Percentiles rank a stretch among this genome's conserved stretches.
Evolutionary conservation across 2,888 invertebrate genomes (phyloP).

Genomic region (Rhaphigaster nebulosa): DNA sequence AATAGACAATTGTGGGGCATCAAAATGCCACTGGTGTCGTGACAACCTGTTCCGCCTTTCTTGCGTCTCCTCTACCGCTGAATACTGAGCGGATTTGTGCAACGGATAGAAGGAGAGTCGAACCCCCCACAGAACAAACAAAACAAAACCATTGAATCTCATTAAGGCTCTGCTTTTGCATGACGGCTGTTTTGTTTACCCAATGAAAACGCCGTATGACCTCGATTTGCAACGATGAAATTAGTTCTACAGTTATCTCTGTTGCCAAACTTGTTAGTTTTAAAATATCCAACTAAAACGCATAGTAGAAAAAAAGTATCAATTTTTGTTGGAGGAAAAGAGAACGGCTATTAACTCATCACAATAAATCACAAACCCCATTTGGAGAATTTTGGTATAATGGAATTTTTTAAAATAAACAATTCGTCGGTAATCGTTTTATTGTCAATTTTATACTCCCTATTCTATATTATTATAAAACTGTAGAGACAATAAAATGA

Average conservation of each 20-base stretch:
- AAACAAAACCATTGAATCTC: slow-evolving; percentile 23
- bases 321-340: no score
- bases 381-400: no score
- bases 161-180: not conserved
- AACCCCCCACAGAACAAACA: not conserved
- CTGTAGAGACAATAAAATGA: no score
- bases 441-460: no score
- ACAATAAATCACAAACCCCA: no score
- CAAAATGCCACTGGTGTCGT: slow-evolving; percentile 19
- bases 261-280: not conserved
- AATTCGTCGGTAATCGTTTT: no score
- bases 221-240: not conserved
- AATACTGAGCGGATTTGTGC: slow-evolving; percentile 17
- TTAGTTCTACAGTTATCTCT: not conserved
- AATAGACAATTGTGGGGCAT: slow-evolving; percentile 22
- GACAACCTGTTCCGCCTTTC: not conserved
- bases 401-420: no score
- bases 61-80: not conserved
- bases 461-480: no score
- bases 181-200: slow-evolving; percentile 15
- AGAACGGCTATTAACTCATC: no score
- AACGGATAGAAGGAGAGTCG: not conserved
- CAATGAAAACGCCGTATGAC: not conserved
- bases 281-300: not conserved
- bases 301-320: not conserved